Base-by-base conservation (phyloP, 2,888 invertebrate species). In the Erebia epiphron region DNA sequence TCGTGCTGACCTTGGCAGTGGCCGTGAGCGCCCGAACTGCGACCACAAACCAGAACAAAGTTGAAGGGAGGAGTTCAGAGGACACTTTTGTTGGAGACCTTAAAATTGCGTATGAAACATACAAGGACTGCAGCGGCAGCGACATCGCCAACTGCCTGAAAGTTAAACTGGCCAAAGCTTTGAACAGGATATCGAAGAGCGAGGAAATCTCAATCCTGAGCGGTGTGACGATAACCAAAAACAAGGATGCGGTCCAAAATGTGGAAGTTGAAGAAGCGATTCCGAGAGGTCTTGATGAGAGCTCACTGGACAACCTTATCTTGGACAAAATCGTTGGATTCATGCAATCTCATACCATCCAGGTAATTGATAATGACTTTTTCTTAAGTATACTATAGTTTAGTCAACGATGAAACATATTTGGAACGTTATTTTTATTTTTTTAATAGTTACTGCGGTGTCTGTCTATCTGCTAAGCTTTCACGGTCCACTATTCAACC, bases 301-400 rank as follows among this genome's bases (percentile, higher is more conserved):
- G 95, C 76, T 95, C 96, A 9, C 90, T 97, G 67, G 96, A 97
- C 85, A 94, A 94, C 76, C 94, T 97, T 88, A 97, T 98, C 81
- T 87, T 96, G 82, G 96, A 97, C 83, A 96, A 95, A 82, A 89
- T 97, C 78, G 92, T 95, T 74, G 95, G 94, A 81, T 97, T 97
- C 90, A 94, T 97, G 88, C 95, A 96, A 87, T 95, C 95, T 79
- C 97, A 97, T 89, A 97, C 97, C 68, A 88, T 97, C 80, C 97
- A 97, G 94, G 96, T 96, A 92, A 85, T 63, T 46, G 18, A 56
- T 41, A 1, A 49, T 18, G 9, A 14, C 56, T 57, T 61, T 66
- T 21, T 46, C 2, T 14, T 58, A 58, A 35, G 13, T 21, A 56
- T 9, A 0, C 35, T 58, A 35, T 14, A 26, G 57, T 18, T 21